phyloP scores from a whole-genome alignment of 2,888 invertebrate species.

The Liopterus haemorrhoidalis region DNA sequence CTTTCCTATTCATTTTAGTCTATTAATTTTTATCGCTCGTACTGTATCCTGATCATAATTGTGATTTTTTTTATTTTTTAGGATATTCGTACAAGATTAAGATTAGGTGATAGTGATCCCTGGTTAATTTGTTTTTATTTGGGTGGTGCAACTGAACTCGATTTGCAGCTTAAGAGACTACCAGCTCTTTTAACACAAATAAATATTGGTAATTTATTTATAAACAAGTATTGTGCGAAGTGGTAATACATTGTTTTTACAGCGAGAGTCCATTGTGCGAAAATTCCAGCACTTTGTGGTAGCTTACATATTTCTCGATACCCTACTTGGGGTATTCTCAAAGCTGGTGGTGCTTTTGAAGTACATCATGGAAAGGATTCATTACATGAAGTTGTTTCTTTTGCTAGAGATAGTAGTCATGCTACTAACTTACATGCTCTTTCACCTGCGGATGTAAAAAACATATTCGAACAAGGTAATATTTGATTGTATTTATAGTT shows the following conservation, averaged over 20 bases:
- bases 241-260: conserved; percentile 15
- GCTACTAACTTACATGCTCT: conserved; percentile 57
- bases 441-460: conserved; percentile 56
- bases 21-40: background rate
- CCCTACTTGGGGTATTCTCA: conserved; percentile 69
- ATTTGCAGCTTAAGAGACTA: conserved; percentile 56
- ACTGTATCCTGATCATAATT: conserved; percentile 5
- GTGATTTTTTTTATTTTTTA: conserved; percentile 25
- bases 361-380: conserved; percentile 59
- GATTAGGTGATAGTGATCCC: conserved; percentile 42
- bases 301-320: conserved; percentile 53
- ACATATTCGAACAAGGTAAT: conserved; percentile 50
- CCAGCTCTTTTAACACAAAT: conserved; percentile 53
- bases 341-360: conserved; percentile 70
- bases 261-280: conserved; percentile 61
- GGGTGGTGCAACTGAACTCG: conserved; percentile 49
- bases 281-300: conserved; percentile 51
- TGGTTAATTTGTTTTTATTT: conserved; percentile 55
- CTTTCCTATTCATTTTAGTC: background rate
- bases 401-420: conserved; percentile 56
- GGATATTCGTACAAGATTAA: conserved; percentile 39
- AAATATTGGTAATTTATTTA: conserved; percentile 49
- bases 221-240: too few species aligned
- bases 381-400: conserved; percentile 54
- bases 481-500: conserved; percentile 7